These are phyloP conservation scores for Arizona elegans DNA, from an alignment of 2,113 vertebrate species.

Conservation along the genomic window DNA sequence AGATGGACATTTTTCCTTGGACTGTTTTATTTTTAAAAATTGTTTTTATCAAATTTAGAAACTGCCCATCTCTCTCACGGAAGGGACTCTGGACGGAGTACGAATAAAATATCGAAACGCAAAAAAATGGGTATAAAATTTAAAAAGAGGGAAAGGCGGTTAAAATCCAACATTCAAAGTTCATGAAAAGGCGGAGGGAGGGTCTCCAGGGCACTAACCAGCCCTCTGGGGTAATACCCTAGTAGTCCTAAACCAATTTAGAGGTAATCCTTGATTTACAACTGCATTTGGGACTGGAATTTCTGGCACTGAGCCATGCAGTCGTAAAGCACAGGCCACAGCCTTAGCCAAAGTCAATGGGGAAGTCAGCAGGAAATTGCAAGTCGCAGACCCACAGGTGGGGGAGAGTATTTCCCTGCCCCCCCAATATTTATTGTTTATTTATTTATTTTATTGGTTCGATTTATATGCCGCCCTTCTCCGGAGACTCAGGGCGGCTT, in stretches of 20 bases:
- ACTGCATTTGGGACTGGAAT: neutral
- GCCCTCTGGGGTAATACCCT: neutral
- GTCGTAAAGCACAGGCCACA: neutral
- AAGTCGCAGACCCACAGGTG: neutral
- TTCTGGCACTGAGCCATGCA: neutral
- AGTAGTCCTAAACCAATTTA: neutral
- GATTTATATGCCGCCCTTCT: too few species aligned
- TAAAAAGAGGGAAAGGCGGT: neutral
- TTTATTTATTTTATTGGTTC: too few species aligned
- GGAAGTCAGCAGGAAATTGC: neutral
- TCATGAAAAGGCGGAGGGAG: neutral
- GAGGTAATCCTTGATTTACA: neutral
- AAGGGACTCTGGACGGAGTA: neutral
- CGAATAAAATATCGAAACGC: neutral
- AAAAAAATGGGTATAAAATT: neutral
- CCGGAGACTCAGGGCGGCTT: too few species aligned
- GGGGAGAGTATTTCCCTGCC: neutral
- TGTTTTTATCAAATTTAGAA: neutral
- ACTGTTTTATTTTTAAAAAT: neutral
- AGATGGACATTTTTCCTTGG: neutral
- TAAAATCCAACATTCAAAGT: neutral
- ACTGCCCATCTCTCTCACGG: neutral
- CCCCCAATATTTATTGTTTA: too few species aligned
- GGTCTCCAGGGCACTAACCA: neutral
- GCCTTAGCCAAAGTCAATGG: neutral